Evolutionary conservation across 92 coral and sea anemone species (phyloP).

Genomic region (Galaxea fascicularis): DNA sequence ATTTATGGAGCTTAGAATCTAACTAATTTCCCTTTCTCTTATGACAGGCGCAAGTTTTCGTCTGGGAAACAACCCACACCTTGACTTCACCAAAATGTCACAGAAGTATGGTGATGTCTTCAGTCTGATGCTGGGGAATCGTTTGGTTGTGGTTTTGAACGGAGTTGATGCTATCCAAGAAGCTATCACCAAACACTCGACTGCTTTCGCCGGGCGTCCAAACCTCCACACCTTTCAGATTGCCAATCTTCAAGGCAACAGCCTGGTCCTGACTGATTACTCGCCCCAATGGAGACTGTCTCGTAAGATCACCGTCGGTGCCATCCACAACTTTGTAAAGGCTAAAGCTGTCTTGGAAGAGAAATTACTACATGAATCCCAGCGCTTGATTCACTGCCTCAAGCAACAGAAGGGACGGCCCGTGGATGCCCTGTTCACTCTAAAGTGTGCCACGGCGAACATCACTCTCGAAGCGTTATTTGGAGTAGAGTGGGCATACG

Average conservation of each 20-base stretch:
- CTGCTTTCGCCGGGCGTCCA: slow-evolving; percentile 79
- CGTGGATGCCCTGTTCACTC: slow-evolving; percentile 53
- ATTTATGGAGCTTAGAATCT: no score
- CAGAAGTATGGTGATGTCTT: slow-evolving; percentile 74
- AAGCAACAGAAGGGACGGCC: slow-evolving; percentile 55
- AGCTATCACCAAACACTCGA: slow-evolving; percentile 70
- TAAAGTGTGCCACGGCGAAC: slow-evolving; percentile 73
- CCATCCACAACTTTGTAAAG: slow-evolving; percentile 73
- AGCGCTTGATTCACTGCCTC: slow-evolving; percentile 56
- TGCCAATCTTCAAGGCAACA: slow-evolving; percentile 26
- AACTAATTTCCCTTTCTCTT: background rate
- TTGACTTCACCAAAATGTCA: slow-evolving; percentile 67
- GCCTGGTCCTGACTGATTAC: slow-evolving; percentile 22
- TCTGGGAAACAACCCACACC: slow-evolving; percentile 54
- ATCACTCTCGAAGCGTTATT: slow-evolving; percentile 73
- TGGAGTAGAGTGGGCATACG: slow-evolving; percentile 60
- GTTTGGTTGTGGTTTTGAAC: slow-evolving; percentile 81
- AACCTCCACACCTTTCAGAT: slow-evolving; percentile 50
- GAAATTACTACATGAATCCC: slow-evolving; percentile 56
- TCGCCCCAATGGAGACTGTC: slow-evolving; percentile 22
- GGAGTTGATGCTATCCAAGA: slow-evolving; percentile 69
- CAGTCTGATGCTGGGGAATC: slow-evolving; percentile 78
- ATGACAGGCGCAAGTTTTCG: slow-evolving; percentile 60
- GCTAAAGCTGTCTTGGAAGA: slow-evolving; percentile 45
- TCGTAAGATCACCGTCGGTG: slow-evolving; percentile 50